phyloP scores from a whole-genome alignment of 2,888 invertebrate genomes.

The Lasioglossum lativentre region DNA sequence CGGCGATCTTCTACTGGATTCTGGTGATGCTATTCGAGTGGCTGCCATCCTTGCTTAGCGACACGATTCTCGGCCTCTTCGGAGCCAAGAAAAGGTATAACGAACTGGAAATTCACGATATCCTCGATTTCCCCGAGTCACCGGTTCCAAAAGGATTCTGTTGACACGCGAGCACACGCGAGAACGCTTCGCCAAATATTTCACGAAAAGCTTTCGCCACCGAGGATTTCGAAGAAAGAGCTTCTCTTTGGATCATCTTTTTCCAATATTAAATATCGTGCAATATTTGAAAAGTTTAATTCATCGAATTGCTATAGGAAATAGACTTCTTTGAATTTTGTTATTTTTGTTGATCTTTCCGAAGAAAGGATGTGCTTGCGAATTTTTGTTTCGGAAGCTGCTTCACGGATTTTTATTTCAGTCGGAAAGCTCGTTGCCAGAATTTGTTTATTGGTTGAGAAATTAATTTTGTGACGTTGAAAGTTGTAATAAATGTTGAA shows the following conservation, averaged over 20 bases:
- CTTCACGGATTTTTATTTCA: background rate
- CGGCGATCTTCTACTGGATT: constrained; percentile 71
- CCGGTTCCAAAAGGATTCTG: background rate
- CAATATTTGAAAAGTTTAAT: background rate
- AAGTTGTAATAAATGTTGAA: too few relatives aligned
- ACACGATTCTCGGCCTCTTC: constrained; percentile 67
- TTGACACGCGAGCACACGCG: background rate
- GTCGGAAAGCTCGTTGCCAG: too few relatives aligned
- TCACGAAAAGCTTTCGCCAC: background rate
- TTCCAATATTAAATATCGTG: background rate
- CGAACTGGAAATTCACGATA: constrained; percentile 33
- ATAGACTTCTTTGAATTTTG: background rate
- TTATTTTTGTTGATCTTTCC: background rate
- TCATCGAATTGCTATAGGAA: background rate
- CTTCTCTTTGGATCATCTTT: background rate
- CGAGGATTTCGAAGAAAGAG: background rate
- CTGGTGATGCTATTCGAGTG: constrained; percentile 78
- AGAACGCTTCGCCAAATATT: background rate
- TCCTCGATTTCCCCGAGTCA: background rate
- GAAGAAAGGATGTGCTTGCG: background rate
- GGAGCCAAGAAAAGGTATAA: constrained; percentile 77
- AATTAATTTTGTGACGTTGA: background rate
- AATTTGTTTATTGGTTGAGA: too few relatives aligned
- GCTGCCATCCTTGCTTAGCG: constrained; percentile 78
- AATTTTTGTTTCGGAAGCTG: background rate